Conservation (phyloP, 2,888 invertebrate genomes). For the Macrophya annulata region DNA sequence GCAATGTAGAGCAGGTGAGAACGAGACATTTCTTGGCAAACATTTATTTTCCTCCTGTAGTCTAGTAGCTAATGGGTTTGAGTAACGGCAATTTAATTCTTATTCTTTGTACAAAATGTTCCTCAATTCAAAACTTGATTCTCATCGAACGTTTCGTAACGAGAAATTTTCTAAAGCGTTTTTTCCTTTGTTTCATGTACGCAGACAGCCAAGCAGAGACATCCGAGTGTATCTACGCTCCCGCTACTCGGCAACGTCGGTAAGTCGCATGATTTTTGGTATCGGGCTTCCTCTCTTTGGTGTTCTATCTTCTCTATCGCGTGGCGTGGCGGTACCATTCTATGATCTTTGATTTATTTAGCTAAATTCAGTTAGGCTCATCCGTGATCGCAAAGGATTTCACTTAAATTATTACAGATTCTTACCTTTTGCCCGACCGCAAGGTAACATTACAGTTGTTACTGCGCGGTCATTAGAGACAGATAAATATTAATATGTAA, state of each 20-base stretch:
- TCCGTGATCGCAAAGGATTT: too few species aligned
- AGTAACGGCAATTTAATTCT: not conserved
- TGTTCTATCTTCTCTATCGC: not conserved
- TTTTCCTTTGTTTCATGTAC: not conserved
- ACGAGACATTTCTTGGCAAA: too few species aligned
- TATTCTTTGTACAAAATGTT: not conserved
- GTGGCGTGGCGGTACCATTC: not conserved
- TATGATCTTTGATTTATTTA: not conserved
- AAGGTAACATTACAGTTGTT: too few species aligned
- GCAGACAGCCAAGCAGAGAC: slow-evolving; percentile 7
- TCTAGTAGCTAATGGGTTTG: too few species aligned
- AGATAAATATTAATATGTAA: too few species aligned
- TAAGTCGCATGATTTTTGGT: not conserved
- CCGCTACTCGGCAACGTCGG: not conserved
- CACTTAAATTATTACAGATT: too few species aligned
- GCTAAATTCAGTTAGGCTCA: not conserved
- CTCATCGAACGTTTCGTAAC: not conserved
- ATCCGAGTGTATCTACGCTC: not conserved
- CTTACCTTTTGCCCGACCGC: too few species aligned
- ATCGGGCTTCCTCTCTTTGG: not conserved
- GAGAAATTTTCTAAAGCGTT: not conserved
- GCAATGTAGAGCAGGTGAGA: too few species aligned
- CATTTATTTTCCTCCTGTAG: too few species aligned
- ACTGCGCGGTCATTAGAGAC: too few species aligned
- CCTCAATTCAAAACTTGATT: not conserved